These are phyloP conservation scores for Drosophila virilis DNA, from an alignment of 1,140 invertebrate genomes.

Conservation along the genomic window DNA sequence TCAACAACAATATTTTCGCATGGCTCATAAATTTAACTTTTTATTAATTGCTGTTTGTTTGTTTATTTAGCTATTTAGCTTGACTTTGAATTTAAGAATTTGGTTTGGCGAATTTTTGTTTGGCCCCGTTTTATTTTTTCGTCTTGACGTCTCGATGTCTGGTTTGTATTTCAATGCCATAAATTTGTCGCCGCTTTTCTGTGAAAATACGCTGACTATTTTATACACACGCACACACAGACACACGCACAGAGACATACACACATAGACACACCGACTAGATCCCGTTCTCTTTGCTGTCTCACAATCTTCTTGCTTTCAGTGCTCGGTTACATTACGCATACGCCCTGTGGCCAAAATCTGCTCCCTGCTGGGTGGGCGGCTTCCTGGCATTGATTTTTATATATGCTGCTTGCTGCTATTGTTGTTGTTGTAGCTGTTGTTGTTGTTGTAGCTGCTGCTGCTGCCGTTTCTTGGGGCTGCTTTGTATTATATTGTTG, in stretches of 20 bases:
- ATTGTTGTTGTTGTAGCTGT: conserved; percentile 9
- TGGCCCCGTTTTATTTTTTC: conserved; percentile 21
- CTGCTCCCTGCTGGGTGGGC: conserved; percentile 49
- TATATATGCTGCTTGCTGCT: conserved; percentile 48
- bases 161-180: conserved; percentile 77
- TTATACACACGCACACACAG: conserved; percentile 1
- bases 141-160: conserved; percentile 74
- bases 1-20: conserved; percentile 9
- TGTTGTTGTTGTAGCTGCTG: conserved; percentile 10
- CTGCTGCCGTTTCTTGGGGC: conserved; percentile 26
- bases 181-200: conserved; percentile 72
- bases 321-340: conserved; percentile 60
- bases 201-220: conserved; percentile 43
- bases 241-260: background rate
- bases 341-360: conserved; percentile 57
- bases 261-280: background rate
- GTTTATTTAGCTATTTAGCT: conserved; percentile 57
- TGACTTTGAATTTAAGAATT: conserved; percentile 58
- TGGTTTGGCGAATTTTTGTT: background rate
- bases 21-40: conserved; percentile 61
- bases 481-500: conserved; percentile 67
- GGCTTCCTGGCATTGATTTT: conserved; percentile 75
- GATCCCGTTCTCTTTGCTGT: conserved; percentile 8
- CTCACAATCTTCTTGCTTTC: conserved; percentile 30
- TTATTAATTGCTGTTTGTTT: conserved; percentile 54